phyloP scores from a whole-genome alignment of 2,888 invertebrate species.

The Rhodophaea formosa region DNA sequence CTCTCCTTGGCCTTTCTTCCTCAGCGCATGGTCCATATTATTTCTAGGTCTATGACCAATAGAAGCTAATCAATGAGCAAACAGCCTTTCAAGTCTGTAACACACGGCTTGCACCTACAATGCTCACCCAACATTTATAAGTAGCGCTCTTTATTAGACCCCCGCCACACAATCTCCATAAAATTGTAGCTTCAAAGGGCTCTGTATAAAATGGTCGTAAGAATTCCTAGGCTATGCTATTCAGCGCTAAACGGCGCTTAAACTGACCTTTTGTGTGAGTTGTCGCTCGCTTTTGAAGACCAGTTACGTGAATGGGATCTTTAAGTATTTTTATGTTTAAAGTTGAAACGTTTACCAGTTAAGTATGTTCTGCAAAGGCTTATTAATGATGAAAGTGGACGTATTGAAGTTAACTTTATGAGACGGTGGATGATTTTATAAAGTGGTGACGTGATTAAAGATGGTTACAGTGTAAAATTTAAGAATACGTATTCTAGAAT shows the following conservation, averaged over 20 bases:
- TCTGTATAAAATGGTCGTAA: constrained; percentile 3
- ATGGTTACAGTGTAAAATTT: no score
- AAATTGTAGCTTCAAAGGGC: neutral
- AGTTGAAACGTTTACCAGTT: neutral
- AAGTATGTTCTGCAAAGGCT: no score
- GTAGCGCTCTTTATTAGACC: neutral
- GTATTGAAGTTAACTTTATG: no score
- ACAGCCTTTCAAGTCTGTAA: neutral
- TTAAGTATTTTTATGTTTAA: constrained; percentile 1
- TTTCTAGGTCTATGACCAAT: no score
- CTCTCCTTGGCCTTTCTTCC: no score
- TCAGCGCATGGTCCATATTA: no score
- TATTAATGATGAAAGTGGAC: no score
- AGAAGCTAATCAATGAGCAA: neutral
- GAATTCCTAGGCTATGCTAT: neutral
- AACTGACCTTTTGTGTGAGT: constrained; percentile 11
- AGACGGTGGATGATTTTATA: no score
- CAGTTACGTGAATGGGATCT: constrained; percentile 9
- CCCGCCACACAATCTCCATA: constrained; percentile 6
- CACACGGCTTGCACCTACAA: neutral
- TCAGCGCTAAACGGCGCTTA: constrained; percentile 6
- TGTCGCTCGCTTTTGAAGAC: constrained; percentile 6
- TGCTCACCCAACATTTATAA: neutral
- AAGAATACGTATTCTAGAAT: no score
- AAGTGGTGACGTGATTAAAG: no score